These are phyloP conservation scores for Sitta europaea DNA, from an alignment of 2,113 vertebrate genomes.

Conservation along the genomic window DNA sequence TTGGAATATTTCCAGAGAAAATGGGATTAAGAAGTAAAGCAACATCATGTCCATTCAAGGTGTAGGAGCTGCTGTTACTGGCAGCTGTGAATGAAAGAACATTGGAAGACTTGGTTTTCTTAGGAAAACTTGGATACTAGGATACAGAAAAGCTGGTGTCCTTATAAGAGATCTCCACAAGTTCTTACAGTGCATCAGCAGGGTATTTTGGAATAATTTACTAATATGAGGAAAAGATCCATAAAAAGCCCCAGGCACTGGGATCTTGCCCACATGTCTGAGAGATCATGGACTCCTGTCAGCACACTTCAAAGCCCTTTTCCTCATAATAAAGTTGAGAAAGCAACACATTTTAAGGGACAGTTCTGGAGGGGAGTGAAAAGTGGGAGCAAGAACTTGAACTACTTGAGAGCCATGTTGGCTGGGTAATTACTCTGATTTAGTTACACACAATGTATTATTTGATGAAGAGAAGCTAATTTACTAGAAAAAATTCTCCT, in stretches of 20 bases:
- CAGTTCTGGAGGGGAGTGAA: neutral
- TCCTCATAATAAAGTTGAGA: neutral
- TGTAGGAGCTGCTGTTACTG: neutral
- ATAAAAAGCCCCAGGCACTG: neutral
- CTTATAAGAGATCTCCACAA: neutral
- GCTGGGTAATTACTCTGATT: neutral
- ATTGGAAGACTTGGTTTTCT: neutral
- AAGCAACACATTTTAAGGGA: neutral
- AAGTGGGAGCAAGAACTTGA: neutral
- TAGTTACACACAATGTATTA: neutral
- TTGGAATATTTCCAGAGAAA: slow-evolving; percentile 23
- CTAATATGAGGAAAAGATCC: neutral
- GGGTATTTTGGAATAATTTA: neutral
- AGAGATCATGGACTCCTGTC: neutral
- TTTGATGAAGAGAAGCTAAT: neutral
- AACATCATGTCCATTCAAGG: neutral
- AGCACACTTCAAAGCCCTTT: neutral
- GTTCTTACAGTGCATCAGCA: neutral
- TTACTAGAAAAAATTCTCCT: neutral
- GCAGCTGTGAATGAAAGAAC: neutral
- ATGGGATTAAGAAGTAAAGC: neutral
- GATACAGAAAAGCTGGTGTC: neutral
- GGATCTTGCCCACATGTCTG: neutral
- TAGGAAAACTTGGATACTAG: neutral
- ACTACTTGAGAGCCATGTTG: neutral